Conservation (phyloP, 1,140 invertebrate species). For the Drosophila mauritiana region DNA sequence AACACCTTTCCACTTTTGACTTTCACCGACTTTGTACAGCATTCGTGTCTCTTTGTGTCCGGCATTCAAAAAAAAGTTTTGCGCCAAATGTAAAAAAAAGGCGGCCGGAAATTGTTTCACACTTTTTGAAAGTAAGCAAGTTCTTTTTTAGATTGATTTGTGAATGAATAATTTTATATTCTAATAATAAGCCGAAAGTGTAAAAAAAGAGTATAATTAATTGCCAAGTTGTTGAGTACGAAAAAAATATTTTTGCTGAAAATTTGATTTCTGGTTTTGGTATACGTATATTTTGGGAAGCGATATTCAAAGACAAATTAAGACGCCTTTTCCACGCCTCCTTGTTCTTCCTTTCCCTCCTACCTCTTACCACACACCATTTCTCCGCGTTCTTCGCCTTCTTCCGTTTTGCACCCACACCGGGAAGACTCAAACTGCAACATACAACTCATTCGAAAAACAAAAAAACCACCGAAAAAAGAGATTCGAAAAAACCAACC, state of each 20-base stretch:
- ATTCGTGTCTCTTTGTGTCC: slow-evolving; percentile 4
- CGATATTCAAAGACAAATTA: slow-evolving; percentile 13
- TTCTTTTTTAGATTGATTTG: background rate
- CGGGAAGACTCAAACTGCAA: background rate
- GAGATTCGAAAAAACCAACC: slow-evolving; percentile 42
- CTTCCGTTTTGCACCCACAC: slow-evolving; percentile 17
- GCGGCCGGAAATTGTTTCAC: background rate
- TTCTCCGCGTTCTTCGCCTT: background rate
- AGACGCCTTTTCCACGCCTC: slow-evolving; percentile 58
- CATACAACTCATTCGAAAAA: background rate
- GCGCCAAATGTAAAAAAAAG: background rate
- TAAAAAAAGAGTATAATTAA: too few relatives aligned
- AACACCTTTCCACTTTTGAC: slow-evolving; percentile 59
- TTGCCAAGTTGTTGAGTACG: too few relatives aligned
- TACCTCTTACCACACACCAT: background rate
- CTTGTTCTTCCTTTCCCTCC: background rate
- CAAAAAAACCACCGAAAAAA: slow-evolving; percentile 40
- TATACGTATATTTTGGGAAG: background rate
- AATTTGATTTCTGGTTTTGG: background rate
- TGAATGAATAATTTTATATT: too few relatives aligned
- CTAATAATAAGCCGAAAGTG: too few relatives aligned
- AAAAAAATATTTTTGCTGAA: background rate
- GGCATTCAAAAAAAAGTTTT: slow-evolving; percentile 14
- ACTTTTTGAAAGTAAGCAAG: background rate
- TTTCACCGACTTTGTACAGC: slow-evolving; percentile 25